Base-by-base conservation (phyloP, 2,888 invertebrate species). In the Zygothrica quintamaculata region DNA sequence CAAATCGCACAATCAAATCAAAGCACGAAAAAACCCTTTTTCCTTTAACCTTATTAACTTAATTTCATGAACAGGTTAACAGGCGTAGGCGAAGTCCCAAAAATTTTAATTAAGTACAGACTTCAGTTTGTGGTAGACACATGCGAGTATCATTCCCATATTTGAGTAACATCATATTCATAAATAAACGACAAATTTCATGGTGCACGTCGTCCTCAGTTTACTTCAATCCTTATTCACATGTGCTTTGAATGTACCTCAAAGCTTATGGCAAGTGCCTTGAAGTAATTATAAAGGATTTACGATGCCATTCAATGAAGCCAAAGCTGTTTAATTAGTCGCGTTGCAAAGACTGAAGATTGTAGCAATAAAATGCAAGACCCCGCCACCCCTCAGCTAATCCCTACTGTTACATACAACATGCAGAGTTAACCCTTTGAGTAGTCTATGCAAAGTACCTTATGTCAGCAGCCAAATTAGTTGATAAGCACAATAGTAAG, bases 101-200 rank as follows among this genome's bases (percentile, higher is more conserved):
- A 40, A 64, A 69, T 82, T 81, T 81, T 85, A 80, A 80, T 80
- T 80, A 80, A 71, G 73, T 76, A 58, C 62, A 40, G 51, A 22
- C 22, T 6, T 34, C 52, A 55, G 56, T 42, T 50, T 44, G 47
- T 29, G 39, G 33, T 15, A n/a, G 1, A 25, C 6, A 7, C 40
- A 22, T 2, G 5, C 18, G 18, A 22, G 18, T 36, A 34, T 39
- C 34, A 36, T 55, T 57, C 58, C 46, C n/a, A n/a, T 22, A 60
- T 64, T 69, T 61, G 50, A 66, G 71, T 59, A 61, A 74, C 58
- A 71, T 62, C 59, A 76, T 79, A 82, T 82, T 77, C 77, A 82
- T 85, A 82, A 82, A 85, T 82, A 77, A 85, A 64, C 65, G 71
- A 82, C 77, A 79, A 82, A 85, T 85, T 82, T 66, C 60, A 62